Conservation (phyloP, 2,888 invertebrate species). For the Gymnoscelis rufifasciata region DNA sequence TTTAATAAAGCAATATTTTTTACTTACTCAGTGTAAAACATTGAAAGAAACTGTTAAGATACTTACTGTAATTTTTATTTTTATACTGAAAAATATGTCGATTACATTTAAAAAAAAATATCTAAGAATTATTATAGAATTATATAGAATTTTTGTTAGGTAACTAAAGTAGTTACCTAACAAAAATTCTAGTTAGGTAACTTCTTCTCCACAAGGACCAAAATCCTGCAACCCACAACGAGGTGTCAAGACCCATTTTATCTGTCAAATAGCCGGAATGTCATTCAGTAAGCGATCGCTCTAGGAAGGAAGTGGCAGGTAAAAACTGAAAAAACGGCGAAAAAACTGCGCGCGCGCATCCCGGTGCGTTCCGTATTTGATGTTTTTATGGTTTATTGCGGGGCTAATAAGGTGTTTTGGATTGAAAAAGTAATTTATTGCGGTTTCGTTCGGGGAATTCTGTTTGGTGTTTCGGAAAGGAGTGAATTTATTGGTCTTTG, state of each 20-base stretch:
- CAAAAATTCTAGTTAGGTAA: too few species aligned
- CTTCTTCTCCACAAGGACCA: conserved; percentile 21
- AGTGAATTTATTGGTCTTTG: too few species aligned
- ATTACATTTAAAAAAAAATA: too few species aligned
- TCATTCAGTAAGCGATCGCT: conserved; percentile 72
- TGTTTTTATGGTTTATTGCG: conserved; percentile 39
- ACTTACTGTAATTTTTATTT: too few species aligned
- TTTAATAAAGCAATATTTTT: too few species aligned
- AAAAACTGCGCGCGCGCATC: conserved; percentile 45
- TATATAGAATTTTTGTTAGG: too few species aligned
- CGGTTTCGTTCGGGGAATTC: conserved; percentile 9
- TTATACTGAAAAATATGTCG: too few species aligned
- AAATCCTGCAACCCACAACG: conserved; percentile 28
- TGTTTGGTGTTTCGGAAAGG: neutral
- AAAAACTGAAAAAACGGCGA: conserved; percentile 50
- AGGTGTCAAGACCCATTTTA: conserved; percentile 63
- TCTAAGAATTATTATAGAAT: too few species aligned
- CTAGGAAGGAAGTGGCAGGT: conserved; percentile 78
- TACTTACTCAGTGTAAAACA: too few species aligned
- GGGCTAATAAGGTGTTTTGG: conserved; percentile 39
- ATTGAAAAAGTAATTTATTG: conserved; percentile 30
- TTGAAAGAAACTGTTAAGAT: too few species aligned
- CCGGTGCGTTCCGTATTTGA: conserved; percentile 38
- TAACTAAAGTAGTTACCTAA: too few species aligned
- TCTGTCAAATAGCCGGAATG: conserved; percentile 69